Evolutionary conservation across 2,797 vertebrate species (phyloP).

Genomic region (Falco concolor): DNA sequence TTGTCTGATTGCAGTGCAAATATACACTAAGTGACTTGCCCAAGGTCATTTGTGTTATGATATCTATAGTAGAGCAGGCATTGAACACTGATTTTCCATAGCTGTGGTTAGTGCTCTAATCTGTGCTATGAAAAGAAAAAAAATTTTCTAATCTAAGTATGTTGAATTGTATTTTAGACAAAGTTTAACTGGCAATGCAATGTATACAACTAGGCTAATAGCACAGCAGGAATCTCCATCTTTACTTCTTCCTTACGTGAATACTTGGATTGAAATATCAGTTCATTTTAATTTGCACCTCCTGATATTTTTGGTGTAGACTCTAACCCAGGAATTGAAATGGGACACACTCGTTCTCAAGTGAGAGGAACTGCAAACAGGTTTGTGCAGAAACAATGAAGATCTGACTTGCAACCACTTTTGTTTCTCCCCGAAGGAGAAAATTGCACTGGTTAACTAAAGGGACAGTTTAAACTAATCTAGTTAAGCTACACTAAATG

Average conservation of each 20-base stretch:
- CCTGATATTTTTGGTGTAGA: background rate
- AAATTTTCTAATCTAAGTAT: slow-evolving; percentile 63
- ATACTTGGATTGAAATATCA: slow-evolving; percentile 9
- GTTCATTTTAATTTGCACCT: slow-evolving; percentile 25
- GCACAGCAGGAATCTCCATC: slow-evolving; percentile 47
- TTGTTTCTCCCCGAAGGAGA: background rate
- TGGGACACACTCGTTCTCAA: background rate
- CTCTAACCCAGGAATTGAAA: background rate
- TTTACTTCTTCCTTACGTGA: slow-evolving; percentile 28
- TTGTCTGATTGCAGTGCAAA: slow-evolving; percentile 67
- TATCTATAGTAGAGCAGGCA: slow-evolving; percentile 49
- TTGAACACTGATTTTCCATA: slow-evolving; percentile 53
- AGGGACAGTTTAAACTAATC: background rate
- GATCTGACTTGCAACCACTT: background rate
- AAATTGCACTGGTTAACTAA: background rate
- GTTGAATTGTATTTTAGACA: slow-evolving; percentile 53
- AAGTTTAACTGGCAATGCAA: slow-evolving; percentile 61
- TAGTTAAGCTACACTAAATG: background rate
- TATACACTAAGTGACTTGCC: slow-evolving; percentile 68
- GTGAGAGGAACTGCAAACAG: background rate
- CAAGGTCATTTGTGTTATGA: slow-evolving; percentile 68
- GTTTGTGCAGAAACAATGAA: background rate
- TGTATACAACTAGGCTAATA: slow-evolving; percentile 50
- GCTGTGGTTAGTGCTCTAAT: slow-evolving; percentile 58
- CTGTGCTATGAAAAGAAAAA: slow-evolving; percentile 60